Evolutionary conservation across 2,888 invertebrate species (phyloP), one percentile per base, ranked within the genome.

Genomic region (Drosophila buzzatii): DNA sequence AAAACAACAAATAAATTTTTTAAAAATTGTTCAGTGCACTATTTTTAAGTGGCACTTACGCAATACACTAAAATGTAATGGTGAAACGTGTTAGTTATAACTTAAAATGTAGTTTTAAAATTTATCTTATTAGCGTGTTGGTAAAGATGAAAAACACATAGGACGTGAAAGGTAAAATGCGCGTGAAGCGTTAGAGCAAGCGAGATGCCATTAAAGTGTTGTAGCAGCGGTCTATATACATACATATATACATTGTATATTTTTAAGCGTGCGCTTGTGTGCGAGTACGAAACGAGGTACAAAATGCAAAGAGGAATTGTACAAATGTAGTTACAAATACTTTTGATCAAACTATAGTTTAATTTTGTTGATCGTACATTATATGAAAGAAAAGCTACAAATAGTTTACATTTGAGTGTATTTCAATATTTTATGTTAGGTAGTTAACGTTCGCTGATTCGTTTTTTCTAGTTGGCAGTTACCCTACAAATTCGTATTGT

Each of bases 61-160:
- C 61, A 68, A 62, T 63, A 61, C 42, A 47, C 73, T 72, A 76
- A 81, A 81, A 89, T 73, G 73, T 67, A 69, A 76, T 78, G 60
- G 61, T 72, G 68, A 81, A 85, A 71, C 62, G 80, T 86, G 80
- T 86, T 84, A 78, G 74, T 76, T 72, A 66, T 73, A 20, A 51
- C 61, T 51, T 68, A 69, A 78, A 86, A 81, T 70, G 67, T 69
- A 72, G 69, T 81, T 81, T 79, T 47, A 69, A 80, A 65, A 64
- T 66, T 65, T 72, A 68, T 87, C 88, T 81, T 87, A 87, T 89
- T 88, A 85, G 87, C 88, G 89, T 89, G 87, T 79, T 79, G 73
- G 81, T 70, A 73, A 82, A 87, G 81, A 80, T 70, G 82, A 70
- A 81, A 89, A 89, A 88, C 81, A 87, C 75, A 82, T 73, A 78